Percentiles rank a stretch among this genome's conserved stretches.
phyloP scores from a whole-genome alignment of 1,140 invertebrate species.

The Drosophila jambulina region DNA sequence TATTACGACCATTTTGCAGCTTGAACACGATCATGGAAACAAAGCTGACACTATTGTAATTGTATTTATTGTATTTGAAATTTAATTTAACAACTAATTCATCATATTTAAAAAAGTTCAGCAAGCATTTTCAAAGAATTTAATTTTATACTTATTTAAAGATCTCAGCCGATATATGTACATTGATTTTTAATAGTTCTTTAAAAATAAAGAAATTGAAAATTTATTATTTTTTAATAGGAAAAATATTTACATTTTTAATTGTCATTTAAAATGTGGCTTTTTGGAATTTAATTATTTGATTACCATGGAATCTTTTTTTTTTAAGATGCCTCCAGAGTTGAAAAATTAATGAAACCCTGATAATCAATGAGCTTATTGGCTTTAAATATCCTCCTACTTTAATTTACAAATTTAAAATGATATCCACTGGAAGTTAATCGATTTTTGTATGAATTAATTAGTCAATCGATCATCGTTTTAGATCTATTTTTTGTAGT shows the following conservation, averaged over 20 bases:
- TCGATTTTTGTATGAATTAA: not conserved
- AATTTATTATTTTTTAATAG: not conserved
- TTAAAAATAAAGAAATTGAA: not conserved
- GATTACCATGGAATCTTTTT: not conserved
- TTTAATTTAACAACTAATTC: not conserved
- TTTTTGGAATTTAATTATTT: not conserved
- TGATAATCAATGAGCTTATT: too few relatives aligned
- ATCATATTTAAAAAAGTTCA: not conserved
- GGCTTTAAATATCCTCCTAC: not conserved
- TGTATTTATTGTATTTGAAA: not conserved
- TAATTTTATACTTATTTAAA: not conserved
- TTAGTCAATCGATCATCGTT: not conserved
- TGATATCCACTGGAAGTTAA: not conserved
- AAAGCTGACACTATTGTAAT: not conserved
- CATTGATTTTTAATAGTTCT: not conserved
- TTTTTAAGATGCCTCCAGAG: not conserved
- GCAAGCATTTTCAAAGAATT: not conserved
- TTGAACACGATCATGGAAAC: not conserved
- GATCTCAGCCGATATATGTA: not conserved
- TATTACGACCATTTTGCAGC: conserved; percentile 57
- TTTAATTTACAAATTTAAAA: not conserved
- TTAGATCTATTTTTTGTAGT: not conserved
- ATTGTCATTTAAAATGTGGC: not conserved
- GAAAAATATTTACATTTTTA: not conserved
- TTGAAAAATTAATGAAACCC: too few relatives aligned